Conservation (phyloP, 1,140 invertebrate species). For the Eupeodes corollae region DNA sequence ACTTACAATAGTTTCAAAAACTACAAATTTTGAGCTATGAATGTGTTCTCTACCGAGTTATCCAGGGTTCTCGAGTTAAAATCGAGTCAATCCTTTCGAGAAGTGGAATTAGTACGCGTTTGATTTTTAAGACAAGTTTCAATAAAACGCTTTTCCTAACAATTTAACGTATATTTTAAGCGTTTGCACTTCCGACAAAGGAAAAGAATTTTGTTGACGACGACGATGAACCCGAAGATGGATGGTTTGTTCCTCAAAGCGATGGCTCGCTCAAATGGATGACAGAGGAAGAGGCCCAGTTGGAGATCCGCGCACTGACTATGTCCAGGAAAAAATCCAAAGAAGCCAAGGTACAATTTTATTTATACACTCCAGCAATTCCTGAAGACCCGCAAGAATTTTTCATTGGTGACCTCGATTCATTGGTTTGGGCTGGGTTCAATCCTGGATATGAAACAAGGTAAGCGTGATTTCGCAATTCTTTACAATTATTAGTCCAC, state of each 20-base stretch:
- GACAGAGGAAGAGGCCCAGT: slow-evolving; percentile 18
- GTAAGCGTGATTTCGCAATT: neutral
- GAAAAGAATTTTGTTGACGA: no score
- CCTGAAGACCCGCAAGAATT: slow-evolving; percentile 21
- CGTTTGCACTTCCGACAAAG: no score
- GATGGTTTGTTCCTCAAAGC: slow-evolving; percentile 27
- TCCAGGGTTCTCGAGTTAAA: no score
- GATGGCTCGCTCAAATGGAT: slow-evolving; percentile 27
- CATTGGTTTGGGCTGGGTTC: slow-evolving; percentile 19
- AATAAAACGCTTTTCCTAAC: no score
- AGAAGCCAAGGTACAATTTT: slow-evolving; percentile 19
- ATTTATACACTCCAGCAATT: slow-evolving; percentile 22
- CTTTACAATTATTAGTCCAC: neutral
- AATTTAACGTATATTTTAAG: no score
- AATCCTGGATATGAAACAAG: slow-evolving; percentile 22
- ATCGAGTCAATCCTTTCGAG: no score
- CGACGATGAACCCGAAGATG: slow-evolving; percentile 14
- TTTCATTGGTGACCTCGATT: slow-evolving; percentile 12
- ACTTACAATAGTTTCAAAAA: no score
- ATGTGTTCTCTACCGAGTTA: no score
- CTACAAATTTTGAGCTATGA: no score
- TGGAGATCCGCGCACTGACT: slow-evolving; percentile 15
- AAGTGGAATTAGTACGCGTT: no score
- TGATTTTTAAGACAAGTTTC: no score
- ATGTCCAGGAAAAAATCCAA: slow-evolving; percentile 15